Evolutionary conservation across 2,113 vertebrate genomes (phyloP).

Genomic region (Periophthalmus modestus): DNA sequence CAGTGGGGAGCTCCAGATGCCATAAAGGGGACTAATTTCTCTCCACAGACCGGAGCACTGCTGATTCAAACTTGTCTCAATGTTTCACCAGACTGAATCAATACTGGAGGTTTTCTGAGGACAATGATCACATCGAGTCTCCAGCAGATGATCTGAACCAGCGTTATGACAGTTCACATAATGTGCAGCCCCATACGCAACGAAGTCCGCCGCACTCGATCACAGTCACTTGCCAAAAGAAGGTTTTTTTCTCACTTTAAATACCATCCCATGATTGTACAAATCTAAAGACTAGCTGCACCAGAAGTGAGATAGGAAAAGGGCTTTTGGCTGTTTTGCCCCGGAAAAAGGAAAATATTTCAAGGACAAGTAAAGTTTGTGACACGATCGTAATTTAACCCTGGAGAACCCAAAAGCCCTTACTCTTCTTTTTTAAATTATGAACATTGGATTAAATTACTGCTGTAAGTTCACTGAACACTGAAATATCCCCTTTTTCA

Average conservation of each 20-base stretch:
- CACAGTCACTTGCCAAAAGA: background rate
- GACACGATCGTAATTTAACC: no score
- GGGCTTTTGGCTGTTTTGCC: no score
- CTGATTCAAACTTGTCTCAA: conserved; percentile 14
- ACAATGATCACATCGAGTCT: background rate
- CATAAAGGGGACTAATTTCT: conserved; percentile 39
- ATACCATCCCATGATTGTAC: no score
- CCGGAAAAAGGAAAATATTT: no score
- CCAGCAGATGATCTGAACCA: background rate
- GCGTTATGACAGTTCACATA: background rate
- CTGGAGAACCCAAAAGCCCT: no score
- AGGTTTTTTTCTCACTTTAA: background rate
- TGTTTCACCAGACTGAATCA: conserved; percentile 20
- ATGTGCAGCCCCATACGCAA: background rate
- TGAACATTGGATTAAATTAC: no score
- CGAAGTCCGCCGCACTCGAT: background rate
- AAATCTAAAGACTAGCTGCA: no score
- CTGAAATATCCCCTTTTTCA: no score
- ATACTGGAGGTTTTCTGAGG: conserved; percentile 8
- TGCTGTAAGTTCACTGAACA: no score
- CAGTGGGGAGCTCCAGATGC: conserved; percentile 24
- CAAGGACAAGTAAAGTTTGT: no score
- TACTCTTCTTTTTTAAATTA: no score
- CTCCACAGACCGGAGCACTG: conserved; percentile 18
- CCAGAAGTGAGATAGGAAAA: no score